Evolutionary conservation across 2,797 vertebrate species (phyloP).

Genomic region (Smutsia gigantea): DNA sequence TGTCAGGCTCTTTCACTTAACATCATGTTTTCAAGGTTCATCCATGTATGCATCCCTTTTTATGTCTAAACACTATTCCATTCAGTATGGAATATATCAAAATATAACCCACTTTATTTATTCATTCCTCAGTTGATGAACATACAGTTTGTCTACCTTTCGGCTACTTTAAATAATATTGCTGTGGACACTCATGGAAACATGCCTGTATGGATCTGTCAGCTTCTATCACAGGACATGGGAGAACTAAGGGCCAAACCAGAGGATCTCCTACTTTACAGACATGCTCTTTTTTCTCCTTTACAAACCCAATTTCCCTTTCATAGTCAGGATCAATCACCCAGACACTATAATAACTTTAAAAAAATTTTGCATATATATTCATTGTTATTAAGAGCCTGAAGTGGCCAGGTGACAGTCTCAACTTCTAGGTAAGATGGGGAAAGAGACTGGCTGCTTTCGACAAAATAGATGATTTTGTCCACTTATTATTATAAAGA

Average conservation of each 20-base stretch:
- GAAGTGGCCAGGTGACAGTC: background rate
- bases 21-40: background rate
- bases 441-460: background rate
- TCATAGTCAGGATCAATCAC: background rate
- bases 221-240: background rate
- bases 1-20: background rate
- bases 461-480: background rate
- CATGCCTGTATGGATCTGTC: background rate
- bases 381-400: background rate
- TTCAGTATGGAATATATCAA: background rate
- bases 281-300: background rate
- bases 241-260: background rate
- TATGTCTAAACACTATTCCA: background rate
- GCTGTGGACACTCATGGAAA: background rate
- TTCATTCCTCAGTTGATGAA: background rate
- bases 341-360: background rate
- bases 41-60: background rate
- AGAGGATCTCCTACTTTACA: background rate
- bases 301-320: background rate
- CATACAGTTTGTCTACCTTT: background rate
- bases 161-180: background rate
- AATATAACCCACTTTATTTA: background rate
- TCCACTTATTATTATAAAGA: background rate
- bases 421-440: background rate
- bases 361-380: background rate